Evolutionary conservation across 2,888 invertebrate genomes (phyloP).

Genomic region (Dastarcus helophoroides): DNA sequence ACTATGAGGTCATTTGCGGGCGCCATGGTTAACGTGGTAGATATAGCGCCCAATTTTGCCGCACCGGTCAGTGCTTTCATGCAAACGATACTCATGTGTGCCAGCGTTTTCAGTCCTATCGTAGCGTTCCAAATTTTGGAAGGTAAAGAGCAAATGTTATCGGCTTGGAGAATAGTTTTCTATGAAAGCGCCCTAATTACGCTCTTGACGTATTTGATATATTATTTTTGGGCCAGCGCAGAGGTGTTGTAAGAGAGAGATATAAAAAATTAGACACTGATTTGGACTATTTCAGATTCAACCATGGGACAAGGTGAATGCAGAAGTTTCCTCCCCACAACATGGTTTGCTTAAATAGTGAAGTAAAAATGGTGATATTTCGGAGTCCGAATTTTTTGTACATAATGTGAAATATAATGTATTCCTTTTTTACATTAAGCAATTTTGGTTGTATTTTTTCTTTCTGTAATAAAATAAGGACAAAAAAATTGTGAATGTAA

Average conservation of each 20-base stretch:
- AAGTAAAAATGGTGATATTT: too few relatives aligned
- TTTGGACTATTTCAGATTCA: too few relatives aligned
- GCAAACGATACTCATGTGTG: slow-evolving; percentile 67
- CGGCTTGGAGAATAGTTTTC: slow-evolving; percentile 56
- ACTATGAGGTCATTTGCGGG: slow-evolving; percentile 64
- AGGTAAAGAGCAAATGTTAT: slow-evolving; percentile 41
- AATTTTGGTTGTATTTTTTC: too few relatives aligned
- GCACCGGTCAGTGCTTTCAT: slow-evolving; percentile 62
- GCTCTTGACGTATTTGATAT: slow-evolving; percentile 49
- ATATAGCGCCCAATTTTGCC: slow-evolving; percentile 68
- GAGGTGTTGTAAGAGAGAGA: slow-evolving; percentile 43
- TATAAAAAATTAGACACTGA: too few relatives aligned
- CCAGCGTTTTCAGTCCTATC: slow-evolving; percentile 57
- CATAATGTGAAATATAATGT: too few relatives aligned
- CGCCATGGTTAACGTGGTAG: slow-evolving; percentile 66
- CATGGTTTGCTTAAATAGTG: too few relatives aligned
- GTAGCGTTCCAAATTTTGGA: slow-evolving; percentile 49
- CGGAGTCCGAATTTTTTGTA: too few relatives aligned
- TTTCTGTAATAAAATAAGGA: too few relatives aligned
- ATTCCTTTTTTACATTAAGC: too few relatives aligned
- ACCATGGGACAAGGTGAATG: too few relatives aligned
- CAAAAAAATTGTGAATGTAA: too few relatives aligned
- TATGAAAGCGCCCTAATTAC: slow-evolving; percentile 48
- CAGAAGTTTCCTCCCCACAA: too few relatives aligned
- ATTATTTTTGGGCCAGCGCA: slow-evolving; percentile 55